Evolutionary conservation across 2,113 vertebrate genomes (phyloP), one percentile per base, ranked within the genome.

Genomic region (Anoplopoma fimbria): DNA sequence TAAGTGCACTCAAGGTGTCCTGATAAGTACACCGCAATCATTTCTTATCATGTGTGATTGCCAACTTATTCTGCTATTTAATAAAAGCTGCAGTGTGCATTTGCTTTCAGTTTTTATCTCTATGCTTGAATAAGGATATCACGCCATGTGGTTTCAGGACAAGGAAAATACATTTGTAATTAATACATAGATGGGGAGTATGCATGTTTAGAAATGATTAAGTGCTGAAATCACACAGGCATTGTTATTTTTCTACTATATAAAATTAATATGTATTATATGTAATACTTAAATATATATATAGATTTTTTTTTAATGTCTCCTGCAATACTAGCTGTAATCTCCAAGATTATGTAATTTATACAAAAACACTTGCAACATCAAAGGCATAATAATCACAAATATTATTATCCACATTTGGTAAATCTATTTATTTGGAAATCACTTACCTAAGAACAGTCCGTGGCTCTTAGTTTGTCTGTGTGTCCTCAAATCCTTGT

Each of bases 101-200:
- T 60, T 72, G 53, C 14, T 23, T 55, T 21, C 19, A 19, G 15
- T 64, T 76, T 40, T 53, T 57, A 58, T 77, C n/a, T 55, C 34
- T 12, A 7, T 34, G 1, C 33, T 53, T 31, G 23, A 53, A 51
- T 53, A 17, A 51, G 36, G 21, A 57, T 40, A 29, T 4, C 31
- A 60, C 29, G 38, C 21, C 53, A 29, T 23, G 69, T 42, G 51
- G 69, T 13, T 55, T 57, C 25, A 57, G 25, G 40, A 33, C 67
- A 33, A 69, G 4, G 0, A 49, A 23, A 49, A 27, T 12, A 36
- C 5, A 36, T 70, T 69, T 70, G 31, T 36, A 51, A 23, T 34
- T 13, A 71, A 25, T 27, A 57, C 9, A 57, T 40, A 55, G 13
- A 27, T 55, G 8, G 23, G 33, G 5, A 15, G 9, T 55, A 13